These are phyloP conservation scores for Tetropium fuscum DNA, from an alignment of 2,888 invertebrate genomes.

Conservation along the genomic window DNA sequence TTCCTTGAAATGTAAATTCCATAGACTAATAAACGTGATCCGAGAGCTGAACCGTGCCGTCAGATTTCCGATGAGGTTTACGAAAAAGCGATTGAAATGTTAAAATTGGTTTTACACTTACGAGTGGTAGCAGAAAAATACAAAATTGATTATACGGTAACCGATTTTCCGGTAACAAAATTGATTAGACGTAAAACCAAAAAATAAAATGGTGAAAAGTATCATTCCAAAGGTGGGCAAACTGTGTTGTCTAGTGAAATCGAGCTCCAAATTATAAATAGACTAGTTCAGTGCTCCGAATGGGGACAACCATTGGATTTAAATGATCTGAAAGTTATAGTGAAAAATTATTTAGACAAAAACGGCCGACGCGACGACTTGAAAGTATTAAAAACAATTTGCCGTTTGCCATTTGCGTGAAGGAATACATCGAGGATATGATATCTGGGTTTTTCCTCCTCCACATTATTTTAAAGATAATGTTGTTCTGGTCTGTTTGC, in stretches of 20 bases:
- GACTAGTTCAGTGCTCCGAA: constrained; percentile 1
- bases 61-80: no score
- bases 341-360: constrained; percentile 22
- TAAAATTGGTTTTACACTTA: neutral
- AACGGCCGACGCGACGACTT: constrained; percentile 15
- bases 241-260: constrained; percentile 1
- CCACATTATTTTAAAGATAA: no score
- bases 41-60: no score
- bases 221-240: neutral
- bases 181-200: neutral
- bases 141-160: constrained; percentile 1
- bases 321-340: constrained; percentile 25
- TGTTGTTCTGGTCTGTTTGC: no score
- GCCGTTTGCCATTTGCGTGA: no score
- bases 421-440: no score
- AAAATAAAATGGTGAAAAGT: neutral
- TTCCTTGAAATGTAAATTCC: no score
- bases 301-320: constrained; percentile 19
- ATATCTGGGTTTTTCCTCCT: no score
- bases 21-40: no score
- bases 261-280: neutral
- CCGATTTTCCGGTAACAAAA: no score
- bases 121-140: neutral
- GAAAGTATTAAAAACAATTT: constrained; percentile 20
- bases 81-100: neutral